These are phyloP conservation scores for Petrocephalus zakoni DNA, from an alignment of 2,113 vertebrate genomes.

Conservation along the genomic window DNA sequence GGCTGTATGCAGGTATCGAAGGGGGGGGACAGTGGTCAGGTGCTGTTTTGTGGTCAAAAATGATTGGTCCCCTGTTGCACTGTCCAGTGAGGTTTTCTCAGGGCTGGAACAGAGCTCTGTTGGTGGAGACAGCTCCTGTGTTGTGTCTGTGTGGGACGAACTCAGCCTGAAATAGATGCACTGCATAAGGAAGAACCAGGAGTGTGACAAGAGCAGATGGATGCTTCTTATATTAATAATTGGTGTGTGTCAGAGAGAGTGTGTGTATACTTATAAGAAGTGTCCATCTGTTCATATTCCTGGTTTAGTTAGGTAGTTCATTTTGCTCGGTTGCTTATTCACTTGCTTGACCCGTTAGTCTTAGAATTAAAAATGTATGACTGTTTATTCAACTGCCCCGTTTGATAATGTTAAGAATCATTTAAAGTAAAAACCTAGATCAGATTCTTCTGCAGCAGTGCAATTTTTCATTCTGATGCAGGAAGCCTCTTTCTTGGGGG, in stretches of 20 bases:
- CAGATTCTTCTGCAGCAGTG: not conserved
- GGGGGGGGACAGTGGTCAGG: not conserved
- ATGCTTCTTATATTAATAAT: not conserved
- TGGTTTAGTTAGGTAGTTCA: not conserved
- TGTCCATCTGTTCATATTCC: not conserved
- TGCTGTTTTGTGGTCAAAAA: not conserved
- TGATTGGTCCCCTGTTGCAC: not conserved
- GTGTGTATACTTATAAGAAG: not conserved
- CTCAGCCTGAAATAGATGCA: not conserved
- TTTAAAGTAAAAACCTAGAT: not conserved
- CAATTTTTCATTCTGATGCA: not conserved
- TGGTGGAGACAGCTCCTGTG: not conserved
- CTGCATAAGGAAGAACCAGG: not conserved
- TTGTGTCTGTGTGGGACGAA: not conserved
- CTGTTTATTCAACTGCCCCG: not conserved
- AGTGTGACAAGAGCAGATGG: not conserved
- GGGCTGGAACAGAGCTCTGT: not conserved
- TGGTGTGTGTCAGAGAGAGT: not conserved
- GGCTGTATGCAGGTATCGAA: not conserved
- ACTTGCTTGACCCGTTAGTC: not conserved
- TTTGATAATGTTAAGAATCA: not conserved
- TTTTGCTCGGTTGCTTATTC: not conserved
- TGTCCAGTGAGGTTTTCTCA: not conserved
- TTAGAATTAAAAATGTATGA: not conserved
- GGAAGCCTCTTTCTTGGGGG: not conserved